A percentile compares a stretch with the other conserved stretches of the same genome.
Conservation (phyloP, 1,140 invertebrate species). For the Eumeta japonica region DNA sequence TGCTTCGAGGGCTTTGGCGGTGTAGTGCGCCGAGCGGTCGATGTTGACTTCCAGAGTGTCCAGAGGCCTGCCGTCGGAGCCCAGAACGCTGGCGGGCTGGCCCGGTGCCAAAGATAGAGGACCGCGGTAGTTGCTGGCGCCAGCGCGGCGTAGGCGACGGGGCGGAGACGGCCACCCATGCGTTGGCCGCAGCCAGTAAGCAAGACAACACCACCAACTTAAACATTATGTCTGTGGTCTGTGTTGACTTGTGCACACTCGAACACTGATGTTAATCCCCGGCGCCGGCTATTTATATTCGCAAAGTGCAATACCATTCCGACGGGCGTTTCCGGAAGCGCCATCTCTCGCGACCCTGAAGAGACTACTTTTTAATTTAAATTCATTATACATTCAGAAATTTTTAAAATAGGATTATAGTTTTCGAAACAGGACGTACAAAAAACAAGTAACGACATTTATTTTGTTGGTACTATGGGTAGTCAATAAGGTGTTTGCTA, state of each 20-base stretch:
- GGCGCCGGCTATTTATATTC: conserved; percentile 29
- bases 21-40: conserved; percentile 43
- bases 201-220: conserved; percentile 61
- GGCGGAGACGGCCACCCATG: conserved; percentile 19
- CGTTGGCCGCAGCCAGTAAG: conserved; percentile 46
- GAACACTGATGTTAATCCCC: conserved; percentile 28
- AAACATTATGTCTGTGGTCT: conserved; percentile 47
- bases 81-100: conserved; percentile 33
- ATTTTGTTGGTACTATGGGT: too few relatives aligned
- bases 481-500: too few relatives aligned
- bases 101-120: conserved; percentile 32
- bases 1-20: conserved; percentile 28
- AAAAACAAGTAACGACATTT: too few relatives aligned
- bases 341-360: conserved; percentile 29
- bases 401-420: too few relatives aligned
- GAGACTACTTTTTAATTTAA: conserved; percentile 32
- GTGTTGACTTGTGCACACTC: conserved; percentile 24
- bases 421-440: too few relatives aligned
- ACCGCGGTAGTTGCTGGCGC: conserved; percentile 8
- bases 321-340: conserved; percentile 26
- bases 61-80: conserved; percentile 26
- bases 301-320: too few relatives aligned
- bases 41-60: conserved; percentile 47
- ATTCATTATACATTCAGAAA: too few relatives aligned
- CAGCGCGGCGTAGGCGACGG: conserved; percentile 25